These are phyloP conservation scores for Drosophila paulistorum DNA, from an alignment of 1,140 invertebrate species.

Conservation along the genomic window DNA sequence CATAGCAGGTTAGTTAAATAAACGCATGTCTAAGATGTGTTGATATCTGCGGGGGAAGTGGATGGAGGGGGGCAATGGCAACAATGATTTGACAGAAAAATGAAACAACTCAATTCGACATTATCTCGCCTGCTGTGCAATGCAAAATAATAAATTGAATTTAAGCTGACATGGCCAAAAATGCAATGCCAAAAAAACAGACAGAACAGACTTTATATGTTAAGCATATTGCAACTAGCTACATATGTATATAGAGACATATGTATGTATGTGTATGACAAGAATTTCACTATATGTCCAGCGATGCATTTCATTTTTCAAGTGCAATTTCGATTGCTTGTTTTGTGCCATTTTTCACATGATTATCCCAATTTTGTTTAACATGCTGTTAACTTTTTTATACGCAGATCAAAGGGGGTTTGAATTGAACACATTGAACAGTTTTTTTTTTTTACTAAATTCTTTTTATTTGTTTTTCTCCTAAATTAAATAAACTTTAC, in stretches of 20 bases:
- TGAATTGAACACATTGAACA: constrained; percentile 19
- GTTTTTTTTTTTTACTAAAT: neutral
- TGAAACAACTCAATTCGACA: constrained; percentile 13
- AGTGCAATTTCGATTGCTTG: constrained; percentile 49
- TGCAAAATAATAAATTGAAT: constrained; percentile 45
- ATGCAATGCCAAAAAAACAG: constrained; percentile 31
- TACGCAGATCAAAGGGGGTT: constrained; percentile 28
- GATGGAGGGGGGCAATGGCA: constrained; percentile 12
- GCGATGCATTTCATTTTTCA: constrained; percentile 33
- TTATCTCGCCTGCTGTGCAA: constrained; percentile 37
- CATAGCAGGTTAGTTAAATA: neutral
- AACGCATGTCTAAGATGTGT: constrained; percentile 1
- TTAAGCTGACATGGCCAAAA: constrained; percentile 56
- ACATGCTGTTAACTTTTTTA: constrained; percentile 36
- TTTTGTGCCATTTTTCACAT: constrained; percentile 71
- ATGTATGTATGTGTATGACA: neutral
- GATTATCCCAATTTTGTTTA: constrained; percentile 63
- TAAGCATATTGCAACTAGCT: constrained; percentile 9
- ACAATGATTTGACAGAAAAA: constrained; percentile 53
- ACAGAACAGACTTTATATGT: constrained; percentile 23
- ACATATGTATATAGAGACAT: neutral
- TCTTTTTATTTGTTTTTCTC: constrained; percentile 10
- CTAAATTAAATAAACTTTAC: constrained; percentile 48
- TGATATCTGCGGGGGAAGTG: neutral
- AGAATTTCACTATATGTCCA: constrained; percentile 6